phyloP scores from a whole-genome alignment of 1,140 invertebrate genomes.

The Atta texana region DNA sequence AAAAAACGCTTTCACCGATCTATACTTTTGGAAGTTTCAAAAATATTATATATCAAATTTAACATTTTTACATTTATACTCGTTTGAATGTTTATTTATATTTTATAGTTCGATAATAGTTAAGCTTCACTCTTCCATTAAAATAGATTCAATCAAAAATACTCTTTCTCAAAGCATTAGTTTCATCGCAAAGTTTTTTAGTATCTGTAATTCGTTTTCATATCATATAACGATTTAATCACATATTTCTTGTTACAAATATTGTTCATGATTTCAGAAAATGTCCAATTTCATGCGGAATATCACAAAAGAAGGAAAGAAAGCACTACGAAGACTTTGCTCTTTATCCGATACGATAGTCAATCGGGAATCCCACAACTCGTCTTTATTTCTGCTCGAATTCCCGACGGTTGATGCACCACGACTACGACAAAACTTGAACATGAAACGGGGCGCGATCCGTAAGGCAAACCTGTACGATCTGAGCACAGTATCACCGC shows the following conservation, averaged over 20 bases:
- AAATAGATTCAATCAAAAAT: not conserved
- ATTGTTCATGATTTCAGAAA: not conserved
- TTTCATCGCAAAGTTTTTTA: not conserved
- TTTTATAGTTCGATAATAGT: not conserved
- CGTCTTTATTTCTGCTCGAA: slow-evolving; percentile 13
- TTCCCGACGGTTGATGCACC: not conserved
- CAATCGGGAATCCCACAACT: slow-evolving; percentile 9
- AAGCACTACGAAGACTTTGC: not conserved
- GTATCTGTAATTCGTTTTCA: not conserved
- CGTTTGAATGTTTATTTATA: not conserved
- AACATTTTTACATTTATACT: not conserved
- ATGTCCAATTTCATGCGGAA: not conserved
- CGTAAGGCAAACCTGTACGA: slow-evolving; percentile 26
- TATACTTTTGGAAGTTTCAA: not conserved
- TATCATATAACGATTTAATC: not conserved
- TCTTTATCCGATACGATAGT: not conserved
- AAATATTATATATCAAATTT: slow-evolving; percentile 23
- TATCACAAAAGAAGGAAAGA: not conserved
- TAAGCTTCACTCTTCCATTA: not conserved
- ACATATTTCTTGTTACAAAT: not conserved
- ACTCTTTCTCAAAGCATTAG: not conserved
- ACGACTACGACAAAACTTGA: not conserved
- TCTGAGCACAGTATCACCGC: slow-evolving; percentile 27
- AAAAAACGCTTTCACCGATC: not conserved
- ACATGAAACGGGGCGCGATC: slow-evolving; percentile 4